Evolutionary conservation across 1,140 invertebrate genomes (phyloP).

Genomic region (Euborellia annulipes): DNA sequence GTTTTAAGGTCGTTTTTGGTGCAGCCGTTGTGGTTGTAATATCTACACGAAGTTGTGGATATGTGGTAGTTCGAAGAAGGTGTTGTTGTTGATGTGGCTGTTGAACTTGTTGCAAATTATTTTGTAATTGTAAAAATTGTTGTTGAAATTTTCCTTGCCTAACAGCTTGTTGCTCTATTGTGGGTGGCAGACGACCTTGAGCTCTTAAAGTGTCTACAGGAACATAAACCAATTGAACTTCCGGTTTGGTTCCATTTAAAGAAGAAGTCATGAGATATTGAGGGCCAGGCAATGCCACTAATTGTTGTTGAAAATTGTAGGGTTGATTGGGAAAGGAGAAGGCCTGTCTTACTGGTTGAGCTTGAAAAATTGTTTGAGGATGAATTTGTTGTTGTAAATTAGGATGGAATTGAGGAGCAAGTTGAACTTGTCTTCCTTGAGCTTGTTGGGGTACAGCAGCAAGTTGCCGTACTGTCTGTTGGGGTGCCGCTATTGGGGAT

Average conservation of each 20-base stretch:
- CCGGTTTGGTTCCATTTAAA: slow-evolving; percentile 26
- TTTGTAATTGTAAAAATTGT: slow-evolving; percentile 14
- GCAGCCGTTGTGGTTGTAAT: neutral
- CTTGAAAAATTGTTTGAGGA: too few species aligned
- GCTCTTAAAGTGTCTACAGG: slow-evolving; percentile 53
- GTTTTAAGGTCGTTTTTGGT: slow-evolving; percentile 24
- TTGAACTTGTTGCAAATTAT: slow-evolving; percentile 4
- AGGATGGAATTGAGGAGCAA: too few species aligned
- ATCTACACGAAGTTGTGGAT: slow-evolving; percentile 14
- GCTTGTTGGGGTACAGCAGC: too few species aligned
- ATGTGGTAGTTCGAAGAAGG: slow-evolving; percentile 15
- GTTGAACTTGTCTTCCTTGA: too few species aligned
- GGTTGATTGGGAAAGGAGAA: too few species aligned
- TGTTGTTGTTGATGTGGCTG: slow-evolving; percentile 14
- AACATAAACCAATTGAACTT: slow-evolving; percentile 62
- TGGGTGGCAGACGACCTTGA: slow-evolving; percentile 22
- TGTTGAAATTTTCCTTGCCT: slow-evolving; percentile 19
- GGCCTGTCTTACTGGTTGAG: too few species aligned
- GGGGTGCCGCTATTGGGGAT: too few species aligned
- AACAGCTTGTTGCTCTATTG: slow-evolving; percentile 20
- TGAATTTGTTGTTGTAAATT: too few species aligned
- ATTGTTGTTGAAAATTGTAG: too few species aligned
- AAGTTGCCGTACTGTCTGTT: too few species aligned
- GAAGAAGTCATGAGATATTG: neutral
- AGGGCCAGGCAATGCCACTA: too few species aligned